Evolutionary conservation across 2,888 invertebrate species (phyloP).

Genomic region (Erebia aethiops): DNA sequence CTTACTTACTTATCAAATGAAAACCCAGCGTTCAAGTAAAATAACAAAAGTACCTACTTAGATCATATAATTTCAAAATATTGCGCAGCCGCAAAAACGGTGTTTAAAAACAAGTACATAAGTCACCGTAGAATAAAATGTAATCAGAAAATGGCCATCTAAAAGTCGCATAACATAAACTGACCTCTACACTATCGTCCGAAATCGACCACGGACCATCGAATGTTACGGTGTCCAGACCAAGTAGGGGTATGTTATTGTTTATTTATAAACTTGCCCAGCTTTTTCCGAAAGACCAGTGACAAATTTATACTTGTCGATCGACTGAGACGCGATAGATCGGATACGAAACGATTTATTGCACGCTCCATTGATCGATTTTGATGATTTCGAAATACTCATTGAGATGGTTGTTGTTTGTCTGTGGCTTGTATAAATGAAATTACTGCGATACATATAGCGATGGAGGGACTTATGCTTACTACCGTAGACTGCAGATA

Average conservation of each 20-base stretch:
- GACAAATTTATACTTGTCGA: constrained; percentile 83
- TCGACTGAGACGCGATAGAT: constrained; percentile 73
- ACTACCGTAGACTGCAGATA: too few species aligned
- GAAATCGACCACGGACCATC: constrained; percentile 63
- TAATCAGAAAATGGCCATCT: constrained; percentile 18
- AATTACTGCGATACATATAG: background rate
- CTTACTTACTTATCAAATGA: background rate
- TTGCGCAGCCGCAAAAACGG: background rate
- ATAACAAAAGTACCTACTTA: background rate
- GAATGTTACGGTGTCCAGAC: constrained; percentile 69
- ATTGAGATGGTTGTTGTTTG: constrained; percentile 15
- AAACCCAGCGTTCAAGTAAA: background rate
- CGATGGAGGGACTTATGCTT: background rate
- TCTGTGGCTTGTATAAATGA: background rate
- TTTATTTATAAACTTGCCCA: constrained; percentile 78
- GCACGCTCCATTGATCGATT: constrained; percentile 74
- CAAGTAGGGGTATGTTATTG: constrained; percentile 74
- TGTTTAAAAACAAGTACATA: constrained; percentile 9
- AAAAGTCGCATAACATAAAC: constrained; percentile 49
- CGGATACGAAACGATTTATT: constrained; percentile 77
- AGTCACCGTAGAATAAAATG: constrained; percentile 16
- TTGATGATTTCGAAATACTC: constrained; percentile 67
- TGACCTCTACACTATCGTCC: constrained; percentile 59
- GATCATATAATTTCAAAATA: background rate
- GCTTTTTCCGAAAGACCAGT: constrained; percentile 72